Evolutionary conservation across 1,140 invertebrate species (phyloP), one percentile per base, ranked within the genome.

Genomic region (Drosophila rhopaloa): DNA sequence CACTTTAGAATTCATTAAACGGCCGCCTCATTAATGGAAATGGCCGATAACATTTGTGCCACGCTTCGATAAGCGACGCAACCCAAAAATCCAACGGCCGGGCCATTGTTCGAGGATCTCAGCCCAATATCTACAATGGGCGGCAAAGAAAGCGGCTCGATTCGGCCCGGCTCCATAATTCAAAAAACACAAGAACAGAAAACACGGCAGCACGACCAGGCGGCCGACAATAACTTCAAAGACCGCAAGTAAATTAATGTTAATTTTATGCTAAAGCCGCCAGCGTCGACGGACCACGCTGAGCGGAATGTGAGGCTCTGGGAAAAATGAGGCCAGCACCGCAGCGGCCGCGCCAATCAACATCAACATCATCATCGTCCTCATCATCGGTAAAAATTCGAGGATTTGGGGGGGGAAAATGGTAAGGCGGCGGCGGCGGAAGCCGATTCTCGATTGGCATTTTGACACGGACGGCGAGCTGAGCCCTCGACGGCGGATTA

Each of bases 201-300:
- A 76, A 75, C 40, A 72, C 58, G 63, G 50, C 78, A 63, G 43
- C 41, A 55, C 43, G 47, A 46, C 58, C 62, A 53, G 46, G 50
- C 38, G 43, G 68, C 59, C 81, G 62, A 89, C 84, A 89, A 89
- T 89, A 89, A 89, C 84, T 89, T 89, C 84, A 89, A 89, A 89
- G 84, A 89, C 84, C 84, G 84, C 84, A 89, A 89, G 84, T 89
- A 89, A 89, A 89, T 89, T 89, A 89, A 89, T 89, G 84, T 89
- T 89, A 89, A 89, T 89, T 89, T 89, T 89, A 89, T 89, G 84
- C 84, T 84, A 89, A 88, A 81, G 82, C 82, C 68, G 84, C 66
- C 62, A 86, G 66, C 71, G 67, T 65, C 65, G 35, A 41, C 46
- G 65, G 65, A 65, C 65, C 63, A 44, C 32, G 41, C n/a, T 47